These are phyloP conservation scores for Rhinolophus sinicus DNA, from an alignment of 2,113 vertebrate genomes.

Conservation along the genomic window DNA sequence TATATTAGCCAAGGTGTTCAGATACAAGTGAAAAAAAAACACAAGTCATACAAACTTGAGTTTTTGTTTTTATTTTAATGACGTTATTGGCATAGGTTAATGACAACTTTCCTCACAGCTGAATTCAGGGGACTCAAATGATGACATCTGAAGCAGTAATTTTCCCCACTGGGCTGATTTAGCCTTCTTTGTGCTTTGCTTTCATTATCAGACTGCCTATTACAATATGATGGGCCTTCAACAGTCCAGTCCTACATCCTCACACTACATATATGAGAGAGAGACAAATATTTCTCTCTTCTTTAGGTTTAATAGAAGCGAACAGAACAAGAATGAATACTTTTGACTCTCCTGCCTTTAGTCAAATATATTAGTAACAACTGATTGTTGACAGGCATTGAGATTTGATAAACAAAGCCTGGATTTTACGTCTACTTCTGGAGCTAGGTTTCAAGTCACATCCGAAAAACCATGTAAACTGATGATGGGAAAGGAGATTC, in stretches of 20 bases:
- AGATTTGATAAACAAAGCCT: not conserved
- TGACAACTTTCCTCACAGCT: not conserved
- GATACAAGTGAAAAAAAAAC: not conserved
- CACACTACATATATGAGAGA: not conserved
- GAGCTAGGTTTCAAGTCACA: not conserved
- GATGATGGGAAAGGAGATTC: not conserved
- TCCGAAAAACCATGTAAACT: not conserved
- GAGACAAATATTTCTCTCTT: not conserved
- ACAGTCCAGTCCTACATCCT: not conserved
- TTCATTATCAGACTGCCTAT: not conserved
- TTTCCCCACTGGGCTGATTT: not conserved
- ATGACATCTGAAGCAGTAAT: not conserved
- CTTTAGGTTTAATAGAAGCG: not conserved
- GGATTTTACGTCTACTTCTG: not conserved
- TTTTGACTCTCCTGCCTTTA: not conserved
- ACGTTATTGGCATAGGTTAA: not conserved
- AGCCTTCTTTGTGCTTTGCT: not conserved
- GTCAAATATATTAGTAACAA: not conserved
- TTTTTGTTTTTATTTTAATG: not conserved
- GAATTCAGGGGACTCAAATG: not conserved
- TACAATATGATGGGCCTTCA: not conserved
- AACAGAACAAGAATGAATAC: not conserved
- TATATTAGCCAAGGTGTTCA: not conserved
- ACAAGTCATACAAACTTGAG: not conserved
- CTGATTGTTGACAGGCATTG: not conserved